Evolutionary conservation across 2,888 invertebrate species (phyloP), one percentile per base, ranked within the genome.

Genomic region (Rhamnusium bicolor): DNA sequence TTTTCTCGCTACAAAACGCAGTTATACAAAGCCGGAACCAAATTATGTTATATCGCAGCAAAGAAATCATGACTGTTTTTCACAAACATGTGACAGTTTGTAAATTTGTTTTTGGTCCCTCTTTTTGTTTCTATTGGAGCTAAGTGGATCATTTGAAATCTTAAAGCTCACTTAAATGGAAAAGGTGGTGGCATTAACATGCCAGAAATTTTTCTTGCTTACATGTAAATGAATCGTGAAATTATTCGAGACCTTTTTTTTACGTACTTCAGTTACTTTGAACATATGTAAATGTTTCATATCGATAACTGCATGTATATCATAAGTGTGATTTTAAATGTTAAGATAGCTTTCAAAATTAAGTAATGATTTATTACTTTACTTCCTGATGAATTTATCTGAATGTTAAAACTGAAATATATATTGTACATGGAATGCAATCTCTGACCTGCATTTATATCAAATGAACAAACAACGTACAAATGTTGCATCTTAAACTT

Each of bases 101-200:
- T 12, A 58, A 58, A 58, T 58, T 58, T 58, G 32, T 58, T 58
- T n/a, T 21, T 14, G 10, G 32, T 10, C 10, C 16, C 18, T 10
- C 19, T 16, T 32, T 32, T 29, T 18, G 10, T 58, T 18, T 29
- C 32, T 32, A 18, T 32, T 58, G 32, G 18, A 32, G 29, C 54
- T 58, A 58, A 58, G 58, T 58, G 58, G 32, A 58, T 58, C 29
- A 58, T 58, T 58, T 29, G 16, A 58, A 32, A 32, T 18, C 58
- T 29, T 58, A 29, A 19, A 32, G 58, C 18, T 18, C 8, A 19
- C 58, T 32, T 58, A 58, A 58, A 32, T 29, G 58, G 40, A 40
- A 40, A 40, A 40, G 10, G 40, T 12, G 40, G 12, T 40, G 40
- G 1, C 10, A 40, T 40, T n/a, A n/a, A n/a, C n/a, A 1, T 40